Percentiles rank a stretch among this genome's conserved stretches.
These are phyloP conservation scores for Bugulina stolonifera DNA, from an alignment of 2,888 invertebrate genomes.

Conservation along the genomic window DNA sequence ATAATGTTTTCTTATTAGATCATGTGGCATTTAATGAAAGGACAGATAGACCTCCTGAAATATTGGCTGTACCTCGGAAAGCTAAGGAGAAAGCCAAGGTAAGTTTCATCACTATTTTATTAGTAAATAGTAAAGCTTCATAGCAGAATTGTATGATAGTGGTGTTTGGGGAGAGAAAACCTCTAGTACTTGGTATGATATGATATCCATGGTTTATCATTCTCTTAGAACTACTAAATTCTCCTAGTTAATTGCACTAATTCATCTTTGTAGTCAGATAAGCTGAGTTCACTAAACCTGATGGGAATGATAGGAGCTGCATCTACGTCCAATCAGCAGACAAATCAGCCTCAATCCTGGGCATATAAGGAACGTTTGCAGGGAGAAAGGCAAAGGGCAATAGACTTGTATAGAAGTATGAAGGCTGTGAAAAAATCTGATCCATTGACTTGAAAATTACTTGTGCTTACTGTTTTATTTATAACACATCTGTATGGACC, in stretches of 20 bases:
- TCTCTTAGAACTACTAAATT: too few species aligned
- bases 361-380: slow-evolving; percentile 10
- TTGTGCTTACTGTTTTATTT: too few species aligned
- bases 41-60: slow-evolving; percentile 10
- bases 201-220: too few species aligned
- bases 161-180: too few species aligned
- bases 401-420: not conserved
- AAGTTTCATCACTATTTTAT: too few species aligned
- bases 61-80: not conserved
- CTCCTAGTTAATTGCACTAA: too few species aligned
- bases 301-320: not conserved
- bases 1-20: not conserved
- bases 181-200: too few species aligned
- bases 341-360: not conserved
- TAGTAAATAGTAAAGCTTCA: too few species aligned
- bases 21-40: slow-evolving; percentile 17
- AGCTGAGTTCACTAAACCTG: not conserved
- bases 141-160: too few species aligned
- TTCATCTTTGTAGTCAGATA: not conserved
- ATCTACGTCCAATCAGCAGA: not conserved
- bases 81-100: slow-evolving; percentile 3
- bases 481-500: too few species aligned
- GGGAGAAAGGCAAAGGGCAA: slow-evolving; percentile 18
- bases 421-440: not conserved
- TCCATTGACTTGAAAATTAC: not conserved